These are phyloP conservation scores for Rhizomys pruinosus DNA, from an alignment of 2,113 vertebrate genomes.

Conservation along the genomic window DNA sequence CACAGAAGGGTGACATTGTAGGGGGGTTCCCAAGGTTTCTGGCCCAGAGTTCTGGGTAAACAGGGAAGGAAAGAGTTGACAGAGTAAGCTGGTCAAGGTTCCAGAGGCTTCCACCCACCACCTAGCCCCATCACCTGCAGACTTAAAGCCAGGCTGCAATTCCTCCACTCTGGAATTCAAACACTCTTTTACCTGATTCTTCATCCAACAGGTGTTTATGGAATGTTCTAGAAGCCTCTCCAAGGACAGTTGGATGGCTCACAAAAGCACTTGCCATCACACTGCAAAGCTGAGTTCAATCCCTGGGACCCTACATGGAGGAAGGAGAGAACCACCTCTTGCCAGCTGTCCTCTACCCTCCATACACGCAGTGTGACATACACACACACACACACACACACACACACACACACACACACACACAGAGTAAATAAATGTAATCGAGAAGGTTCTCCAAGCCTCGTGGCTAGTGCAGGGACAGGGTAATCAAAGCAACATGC, in stretches of 20 bases:
- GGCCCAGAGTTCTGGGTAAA: conserved; percentile 70
- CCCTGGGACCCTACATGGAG: neutral
- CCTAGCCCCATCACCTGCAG: neutral
- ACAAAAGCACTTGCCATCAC: neutral
- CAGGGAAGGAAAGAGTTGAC: neutral
- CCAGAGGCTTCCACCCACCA: neutral
- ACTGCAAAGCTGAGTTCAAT: neutral
- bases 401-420: neutral
- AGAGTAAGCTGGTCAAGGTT: neutral
- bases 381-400: neutral
- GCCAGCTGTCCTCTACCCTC: neutral
- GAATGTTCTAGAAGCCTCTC: conserved; percentile 46
- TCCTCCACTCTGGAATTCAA: neutral
- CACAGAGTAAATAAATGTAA: neutral
- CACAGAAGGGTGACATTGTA: neutral
- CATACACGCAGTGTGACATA: too few species aligned
- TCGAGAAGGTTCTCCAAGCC: neutral
- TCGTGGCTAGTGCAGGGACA: neutral
- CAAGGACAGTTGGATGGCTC: neutral
- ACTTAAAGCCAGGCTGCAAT: neutral
- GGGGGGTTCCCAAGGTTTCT: neutral
- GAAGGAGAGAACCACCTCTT: neutral
- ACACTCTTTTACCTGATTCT: neutral
- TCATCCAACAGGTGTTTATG: neutral
- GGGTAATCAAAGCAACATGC: neutral